phyloP scores from a whole-genome alignment of 1,140 invertebrate genomes.

The Brachionus sp. region DNA sequence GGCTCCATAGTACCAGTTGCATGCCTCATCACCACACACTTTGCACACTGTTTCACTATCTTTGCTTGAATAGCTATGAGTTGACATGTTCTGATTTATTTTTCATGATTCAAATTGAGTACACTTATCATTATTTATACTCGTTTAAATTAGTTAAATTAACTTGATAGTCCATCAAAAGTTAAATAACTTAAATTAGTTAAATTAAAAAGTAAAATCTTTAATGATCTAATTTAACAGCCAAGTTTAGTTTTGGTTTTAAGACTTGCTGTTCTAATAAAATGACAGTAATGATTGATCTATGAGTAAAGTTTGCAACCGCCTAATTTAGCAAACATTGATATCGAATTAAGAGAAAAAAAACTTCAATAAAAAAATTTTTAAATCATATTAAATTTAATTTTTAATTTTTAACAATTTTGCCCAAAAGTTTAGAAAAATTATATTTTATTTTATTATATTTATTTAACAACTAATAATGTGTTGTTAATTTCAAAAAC shows the following conservation, averaged over 20 bases:
- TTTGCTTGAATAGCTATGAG: neutral
- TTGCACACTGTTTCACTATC: neutral
- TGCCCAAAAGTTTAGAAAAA: no score
- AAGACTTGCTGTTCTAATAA: neutral
- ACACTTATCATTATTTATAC: conserved; percentile 1
- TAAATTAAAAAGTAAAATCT: conserved; percentile 27
- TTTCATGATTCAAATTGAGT: neutral
- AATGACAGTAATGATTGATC: neutral
- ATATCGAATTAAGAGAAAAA: no score
- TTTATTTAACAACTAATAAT: no score
- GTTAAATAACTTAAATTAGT: neutral
- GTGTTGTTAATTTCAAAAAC: no score
- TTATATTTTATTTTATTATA: no score
- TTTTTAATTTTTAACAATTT: no score
- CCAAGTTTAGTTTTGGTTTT: neutral
- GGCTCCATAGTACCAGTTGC: neutral
- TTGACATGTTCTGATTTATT: neutral
- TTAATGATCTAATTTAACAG: neutral
- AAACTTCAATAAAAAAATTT: no score
- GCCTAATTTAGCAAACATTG: neutral
- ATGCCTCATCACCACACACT: conserved; percentile 27
- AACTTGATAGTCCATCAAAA: neutral
- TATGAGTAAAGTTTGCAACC: neutral
- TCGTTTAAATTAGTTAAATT: conserved; percentile 8
- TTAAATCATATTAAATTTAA: no score